phyloP scores from a whole-genome alignment of 2,888 invertebrate species.

The Dasysyrphus tricinctus region DNA sequence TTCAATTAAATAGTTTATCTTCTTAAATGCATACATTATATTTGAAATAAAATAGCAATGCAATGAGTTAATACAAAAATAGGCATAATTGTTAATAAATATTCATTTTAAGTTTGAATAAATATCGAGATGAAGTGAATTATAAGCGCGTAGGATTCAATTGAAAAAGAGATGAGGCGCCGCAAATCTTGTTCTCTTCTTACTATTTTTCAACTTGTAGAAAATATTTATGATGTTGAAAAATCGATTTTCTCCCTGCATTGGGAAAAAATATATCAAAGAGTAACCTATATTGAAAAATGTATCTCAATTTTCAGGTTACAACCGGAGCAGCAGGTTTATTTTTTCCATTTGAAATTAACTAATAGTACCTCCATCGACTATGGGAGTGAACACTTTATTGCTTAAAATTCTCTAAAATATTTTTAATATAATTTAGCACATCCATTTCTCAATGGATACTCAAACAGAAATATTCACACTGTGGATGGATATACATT shows the following conservation, averaged over 20 bases:
- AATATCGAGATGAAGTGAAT: background rate
- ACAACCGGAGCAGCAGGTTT: conserved; percentile 25
- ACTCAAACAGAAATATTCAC: background rate
- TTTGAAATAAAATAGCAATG: background rate
- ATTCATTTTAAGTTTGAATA: background rate
- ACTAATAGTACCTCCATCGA: background rate
- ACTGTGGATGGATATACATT: background rate
- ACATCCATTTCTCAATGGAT: background rate
- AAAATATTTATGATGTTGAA: conserved; percentile 19
- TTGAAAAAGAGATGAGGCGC: background rate
- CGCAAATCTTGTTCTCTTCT: background rate
- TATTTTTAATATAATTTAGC: background rate
- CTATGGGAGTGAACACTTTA: background rate
- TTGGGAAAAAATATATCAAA: conserved; percentile 3
- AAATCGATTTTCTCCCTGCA: conserved; percentile 22
- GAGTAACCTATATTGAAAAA: conserved; percentile 16
- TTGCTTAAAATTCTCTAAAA: background rate
- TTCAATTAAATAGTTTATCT: background rate
- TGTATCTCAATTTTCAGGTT: conserved; percentile 5
- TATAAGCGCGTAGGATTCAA: conserved; percentile 6
- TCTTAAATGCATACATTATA: background rate
- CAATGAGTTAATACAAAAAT: background rate
- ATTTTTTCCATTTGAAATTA: background rate
- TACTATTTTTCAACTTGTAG: conserved; percentile 16
- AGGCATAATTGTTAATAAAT: background rate